Percentiles rank a stretch among this genome's conserved stretches.
Evolutionary conservation across 2,113 vertebrate species (phyloP).

Genomic region (Myotis lucifugus): DNA sequence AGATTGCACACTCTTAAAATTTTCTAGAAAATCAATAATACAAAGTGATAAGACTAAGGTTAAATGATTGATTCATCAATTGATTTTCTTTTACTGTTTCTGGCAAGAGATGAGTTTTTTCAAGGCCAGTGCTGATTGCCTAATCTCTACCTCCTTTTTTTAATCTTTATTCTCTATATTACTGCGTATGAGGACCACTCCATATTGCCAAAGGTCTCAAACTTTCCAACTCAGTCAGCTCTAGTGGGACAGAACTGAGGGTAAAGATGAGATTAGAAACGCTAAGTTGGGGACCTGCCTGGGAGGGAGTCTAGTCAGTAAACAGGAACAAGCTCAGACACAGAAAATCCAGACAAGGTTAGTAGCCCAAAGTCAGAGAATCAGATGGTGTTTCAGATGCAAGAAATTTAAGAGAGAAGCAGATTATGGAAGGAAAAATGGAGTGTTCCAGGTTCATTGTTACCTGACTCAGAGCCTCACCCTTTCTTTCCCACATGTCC

Average conservation of each 20-base stretch:
- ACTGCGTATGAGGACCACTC: not conserved
- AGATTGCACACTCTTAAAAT: slow-evolving; percentile 23
- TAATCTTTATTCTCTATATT: not conserved
- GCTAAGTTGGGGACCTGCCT: not conserved
- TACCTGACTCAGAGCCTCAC: not conserved
- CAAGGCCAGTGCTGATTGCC: not conserved
- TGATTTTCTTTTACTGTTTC: slow-evolving; percentile 35
- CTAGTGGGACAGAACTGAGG: not conserved
- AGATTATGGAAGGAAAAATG: not conserved
- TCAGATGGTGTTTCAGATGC: not conserved
- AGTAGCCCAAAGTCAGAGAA: not conserved
- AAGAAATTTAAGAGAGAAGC: not conserved
- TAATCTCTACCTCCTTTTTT: not conserved
- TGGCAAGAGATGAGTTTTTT: not conserved
- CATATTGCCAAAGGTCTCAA: not conserved
- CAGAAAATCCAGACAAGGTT: not conserved
- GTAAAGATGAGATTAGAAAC: not conserved
- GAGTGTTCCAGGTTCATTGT: too few species aligned
- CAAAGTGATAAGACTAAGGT: not conserved
- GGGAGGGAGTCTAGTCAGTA: not conserved
- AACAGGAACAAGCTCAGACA: not conserved
- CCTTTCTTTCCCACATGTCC: not conserved
- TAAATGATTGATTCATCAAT: slow-evolving; percentile 33
- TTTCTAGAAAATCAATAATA: slow-evolving; percentile 45
- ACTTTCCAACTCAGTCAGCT: not conserved